Evolutionary conservation across 2,888 invertebrate species (phyloP).

Genomic region (Lycaena phlaeas): DNA sequence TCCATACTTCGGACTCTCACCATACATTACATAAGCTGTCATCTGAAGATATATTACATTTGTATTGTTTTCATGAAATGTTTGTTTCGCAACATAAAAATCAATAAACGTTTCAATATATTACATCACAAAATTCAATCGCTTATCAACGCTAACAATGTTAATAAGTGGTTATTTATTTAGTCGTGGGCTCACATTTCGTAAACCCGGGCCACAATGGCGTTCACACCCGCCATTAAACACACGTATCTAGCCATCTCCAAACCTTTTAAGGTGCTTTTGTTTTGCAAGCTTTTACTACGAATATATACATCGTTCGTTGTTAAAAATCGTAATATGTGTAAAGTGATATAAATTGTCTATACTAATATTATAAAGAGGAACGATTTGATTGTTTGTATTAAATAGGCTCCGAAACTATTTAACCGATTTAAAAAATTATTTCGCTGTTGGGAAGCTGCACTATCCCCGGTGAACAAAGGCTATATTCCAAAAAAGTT

Average conservation of each 20-base stretch:
- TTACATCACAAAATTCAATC: slow-evolving; percentile 42
- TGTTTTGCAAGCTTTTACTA: slow-evolving; percentile 18
- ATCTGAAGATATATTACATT: slow-evolving; percentile 4
- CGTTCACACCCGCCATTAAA: slow-evolving; percentile 64
- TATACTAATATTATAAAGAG: no score
- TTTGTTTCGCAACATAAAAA: slow-evolving; percentile 26
- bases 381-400: no score
- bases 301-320: no score
- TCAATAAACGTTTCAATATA: slow-evolving; percentile 40
- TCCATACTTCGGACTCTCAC: no score
- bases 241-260: slow-evolving; percentile 57
- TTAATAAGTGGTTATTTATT: slow-evolving; percentile 57
- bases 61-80: neutral
- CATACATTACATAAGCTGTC: neutral
- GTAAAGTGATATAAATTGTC: no score
- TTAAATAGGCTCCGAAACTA: no score
- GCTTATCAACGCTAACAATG: slow-evolving; percentile 52
- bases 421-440: no score
- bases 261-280: slow-evolving; percentile 39
- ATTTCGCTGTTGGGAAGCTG: no score
- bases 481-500: no score
- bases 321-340: no score
- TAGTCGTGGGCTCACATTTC: slow-evolving; percentile 54
- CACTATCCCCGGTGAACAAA: no score
- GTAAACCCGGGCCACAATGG: slow-evolving; percentile 56